Conservation (phyloP, 2,888 invertebrate genomes). For the Amorpha juglandis region DNA sequence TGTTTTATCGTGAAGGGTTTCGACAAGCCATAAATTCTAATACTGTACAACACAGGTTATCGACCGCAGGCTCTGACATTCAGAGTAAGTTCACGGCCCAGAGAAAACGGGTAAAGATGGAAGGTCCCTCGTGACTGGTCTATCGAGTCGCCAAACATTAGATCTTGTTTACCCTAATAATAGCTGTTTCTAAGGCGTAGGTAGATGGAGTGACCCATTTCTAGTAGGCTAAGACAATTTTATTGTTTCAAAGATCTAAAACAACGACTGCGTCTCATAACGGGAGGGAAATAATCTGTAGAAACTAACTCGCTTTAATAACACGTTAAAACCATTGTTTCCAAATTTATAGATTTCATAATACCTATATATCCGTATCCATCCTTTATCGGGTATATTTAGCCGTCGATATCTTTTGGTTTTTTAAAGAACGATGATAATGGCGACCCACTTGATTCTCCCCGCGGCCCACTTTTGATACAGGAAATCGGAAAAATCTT, state of each 20-base stretch:
- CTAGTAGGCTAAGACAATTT: too few species aligned
- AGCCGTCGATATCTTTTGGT: too few species aligned
- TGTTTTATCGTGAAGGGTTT: conserved; percentile 10
- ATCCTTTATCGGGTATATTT: too few species aligned
- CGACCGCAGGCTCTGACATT: conserved; percentile 20
- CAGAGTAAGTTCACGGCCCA: conserved; percentile 19
- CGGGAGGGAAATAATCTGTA: background rate
- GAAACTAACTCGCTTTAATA: too few species aligned
- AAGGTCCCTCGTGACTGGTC: conserved; percentile 18
- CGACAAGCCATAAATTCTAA: conserved; percentile 18
- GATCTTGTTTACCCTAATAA: conserved; percentile 11
- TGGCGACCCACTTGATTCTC: too few species aligned
- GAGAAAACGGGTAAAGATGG: conserved; percentile 19
- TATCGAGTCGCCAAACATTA: conserved; percentile 15
- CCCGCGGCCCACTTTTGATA: too few species aligned
- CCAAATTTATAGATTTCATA: too few species aligned
- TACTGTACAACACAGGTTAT: conserved; percentile 16
- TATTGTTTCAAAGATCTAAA: background rate
- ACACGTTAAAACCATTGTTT: too few species aligned
- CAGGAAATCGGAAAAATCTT: too few species aligned
- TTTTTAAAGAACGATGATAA: too few species aligned
- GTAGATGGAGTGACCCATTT: background rate
- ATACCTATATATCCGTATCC: too few species aligned
- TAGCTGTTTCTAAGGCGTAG: conserved; percentile 1
- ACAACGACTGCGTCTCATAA: background rate